phyloP scores from a whole-genome alignment of 37 sponge, comb jelly and placozoan species.

The Ianthella basta region DNA sequence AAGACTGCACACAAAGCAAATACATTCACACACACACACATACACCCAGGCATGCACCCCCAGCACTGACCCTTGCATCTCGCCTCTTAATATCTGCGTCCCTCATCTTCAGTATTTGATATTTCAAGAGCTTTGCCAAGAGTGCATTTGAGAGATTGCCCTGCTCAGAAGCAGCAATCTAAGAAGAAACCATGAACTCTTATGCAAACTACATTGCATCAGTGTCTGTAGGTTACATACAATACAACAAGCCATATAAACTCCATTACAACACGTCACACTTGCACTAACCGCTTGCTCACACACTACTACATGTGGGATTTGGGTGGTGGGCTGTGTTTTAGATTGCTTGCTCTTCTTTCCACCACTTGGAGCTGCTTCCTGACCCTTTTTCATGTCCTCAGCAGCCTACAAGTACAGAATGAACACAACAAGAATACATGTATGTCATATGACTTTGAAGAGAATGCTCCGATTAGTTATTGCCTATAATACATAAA shows the following conservation, averaged over 20 bases:
- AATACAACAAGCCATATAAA: too few relatives aligned
- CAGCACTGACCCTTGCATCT: not conserved
- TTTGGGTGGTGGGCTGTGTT: not conserved
- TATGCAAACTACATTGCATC: not conserved
- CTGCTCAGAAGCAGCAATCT: constrained; percentile 24
- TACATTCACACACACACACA: not conserved
- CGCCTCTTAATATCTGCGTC: not conserved
- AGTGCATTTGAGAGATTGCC: constrained; percentile 10
- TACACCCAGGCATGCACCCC: not conserved
- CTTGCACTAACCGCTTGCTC: constrained; percentile 23
- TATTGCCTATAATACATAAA: too few relatives aligned
- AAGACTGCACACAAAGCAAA: not conserved
- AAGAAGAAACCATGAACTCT: not conserved
- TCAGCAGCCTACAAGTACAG: not conserved
- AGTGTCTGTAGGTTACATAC: too few relatives aligned
- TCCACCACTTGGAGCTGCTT: constrained; percentile 25
- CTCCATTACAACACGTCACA: too few relatives aligned
- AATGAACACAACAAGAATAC: not conserved
- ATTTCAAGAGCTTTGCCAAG: constrained; percentile 11
- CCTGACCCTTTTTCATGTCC: constrained; percentile 4
- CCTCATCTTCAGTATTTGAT: constrained; percentile 13
- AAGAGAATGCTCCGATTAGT: too few relatives aligned
- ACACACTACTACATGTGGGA: constrained; percentile 22
- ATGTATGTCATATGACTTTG: not conserved
- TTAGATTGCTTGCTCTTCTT: constrained; percentile 22